Base-by-base conservation (phyloP, 2,888 invertebrate species). In the Poecilus cupreus region DNA sequence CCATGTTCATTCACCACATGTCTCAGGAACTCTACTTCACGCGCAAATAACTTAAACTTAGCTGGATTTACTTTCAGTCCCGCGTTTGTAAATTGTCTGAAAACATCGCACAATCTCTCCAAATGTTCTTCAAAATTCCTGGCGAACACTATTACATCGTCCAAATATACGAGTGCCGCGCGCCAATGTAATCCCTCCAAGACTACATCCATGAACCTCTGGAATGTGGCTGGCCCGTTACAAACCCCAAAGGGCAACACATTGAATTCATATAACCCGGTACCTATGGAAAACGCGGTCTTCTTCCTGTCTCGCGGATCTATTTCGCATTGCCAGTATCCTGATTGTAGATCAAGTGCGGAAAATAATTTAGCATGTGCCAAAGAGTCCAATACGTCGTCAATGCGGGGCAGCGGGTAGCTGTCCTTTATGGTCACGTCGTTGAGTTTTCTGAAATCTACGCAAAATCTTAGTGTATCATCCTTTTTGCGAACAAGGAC, bases 111-210 rank as follows among this genome's bases (percentile, higher is more conserved):
- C 54, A 82, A 37, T 24, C 79, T 75, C 8, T 37, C 13, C 16
- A 82, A n/a, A 43, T 83, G 83, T 46, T 82, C 76, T 24, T 80
- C 75, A 18, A 83, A 84, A 0, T 20, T 83, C 68, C 10, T 3
- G 10, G 20, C 83, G 5, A 70, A 70, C 3, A 39, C 80, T 0
- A 83, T 78, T 16, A 70, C 39, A 18, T 70, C 70, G 18, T 70
- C 70, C 1, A 70, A 64, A 26, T 84, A 84, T 2, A 79, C 84
- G n/a, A 83, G 83, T 4, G 82, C 81, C 32, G 81, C 22, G 10
- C 82, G 82, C 43, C 82, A 82, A 13, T 82, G 43, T 26, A 82
- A 83, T n/a, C 83, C 81, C 5, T 76, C 83, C 18, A 84, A 81
- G 10, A 84, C 77, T 32, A 24, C 54, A 16, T 84, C 84, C 43